These are phyloP conservation scores for Channallabes apus DNA, from an alignment of 2,797 vertebrate genomes.

Conservation along the genomic window DNA sequence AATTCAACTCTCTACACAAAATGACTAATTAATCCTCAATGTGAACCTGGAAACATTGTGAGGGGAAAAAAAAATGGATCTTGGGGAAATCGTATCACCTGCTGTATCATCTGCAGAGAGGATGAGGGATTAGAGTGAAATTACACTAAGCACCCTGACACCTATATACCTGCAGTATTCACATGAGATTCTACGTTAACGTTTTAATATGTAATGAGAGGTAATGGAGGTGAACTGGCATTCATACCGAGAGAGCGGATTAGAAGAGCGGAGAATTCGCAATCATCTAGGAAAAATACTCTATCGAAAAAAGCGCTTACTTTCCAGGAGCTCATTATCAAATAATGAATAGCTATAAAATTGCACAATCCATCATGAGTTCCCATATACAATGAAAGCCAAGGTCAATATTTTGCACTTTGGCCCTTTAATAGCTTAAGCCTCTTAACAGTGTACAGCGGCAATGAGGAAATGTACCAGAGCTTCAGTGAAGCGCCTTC, in stretches of 20 bases:
- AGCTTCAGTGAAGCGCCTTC: neutral
- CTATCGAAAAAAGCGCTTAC: neutral
- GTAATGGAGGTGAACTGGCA: slow-evolving; percentile 44
- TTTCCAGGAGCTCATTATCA: slow-evolving; percentile 27
- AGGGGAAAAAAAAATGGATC: neutral
- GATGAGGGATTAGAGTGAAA: slow-evolving; percentile 56
- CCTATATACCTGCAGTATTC: slow-evolving; percentile 45
- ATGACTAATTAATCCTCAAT: slow-evolving; percentile 12
- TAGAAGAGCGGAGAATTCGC: neutral
- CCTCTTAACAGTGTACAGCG: slow-evolving; percentile 20
- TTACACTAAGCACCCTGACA: slow-evolving; percentile 56
- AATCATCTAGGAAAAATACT: neutral
- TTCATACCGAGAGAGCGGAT: slow-evolving; percentile 33
- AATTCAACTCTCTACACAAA: neutral
- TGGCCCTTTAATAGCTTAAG: slow-evolving; percentile 30
- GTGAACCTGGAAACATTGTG: slow-evolving; percentile 29
- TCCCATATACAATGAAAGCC: slow-evolving; percentile 2
- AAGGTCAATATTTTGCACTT: slow-evolving; percentile 16
- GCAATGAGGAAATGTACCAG: neutral
- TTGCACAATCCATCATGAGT: slow-evolving; percentile 3
- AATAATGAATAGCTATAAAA: slow-evolving; percentile 24
- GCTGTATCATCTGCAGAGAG: slow-evolving; percentile 35
- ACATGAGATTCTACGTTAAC: slow-evolving; percentile 53
- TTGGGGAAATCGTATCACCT: slow-evolving; percentile 43
- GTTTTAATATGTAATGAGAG: slow-evolving; percentile 46